A percentile compares a stretch with the other conserved stretches of the same genome.
Evolutionary conservation across 1,140 invertebrate genomes (phyloP).

Genomic region (Potamilus streckersoni): DNA sequence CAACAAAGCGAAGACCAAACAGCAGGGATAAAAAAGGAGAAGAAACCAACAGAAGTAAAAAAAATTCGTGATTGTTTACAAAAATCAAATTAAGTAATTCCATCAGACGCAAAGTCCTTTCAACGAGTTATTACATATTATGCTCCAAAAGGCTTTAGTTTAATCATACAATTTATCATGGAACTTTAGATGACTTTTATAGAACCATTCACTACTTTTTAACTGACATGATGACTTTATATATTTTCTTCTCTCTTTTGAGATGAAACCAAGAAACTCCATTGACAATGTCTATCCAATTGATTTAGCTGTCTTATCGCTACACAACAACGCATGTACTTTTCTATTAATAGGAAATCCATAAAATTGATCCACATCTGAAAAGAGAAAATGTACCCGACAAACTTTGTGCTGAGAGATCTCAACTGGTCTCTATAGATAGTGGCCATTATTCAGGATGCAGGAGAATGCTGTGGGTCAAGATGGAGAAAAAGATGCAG

Average conservation of each 20-base stretch:
- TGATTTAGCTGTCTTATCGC: background rate
- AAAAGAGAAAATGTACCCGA: constrained; percentile 16
- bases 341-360: background rate
- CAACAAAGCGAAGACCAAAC: background rate
- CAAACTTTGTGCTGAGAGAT: constrained; percentile 21
- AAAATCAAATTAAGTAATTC: too few relatives aligned
- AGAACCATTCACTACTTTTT: too few relatives aligned
- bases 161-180: too few relatives aligned
- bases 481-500: background rate
- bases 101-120: too few relatives aligned
- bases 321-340: background rate
- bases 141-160: too few relatives aligned
- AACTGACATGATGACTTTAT: too few relatives aligned
- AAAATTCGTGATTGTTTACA: too few relatives aligned
- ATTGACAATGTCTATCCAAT: background rate
- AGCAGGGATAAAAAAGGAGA: background rate
- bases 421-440: constrained; percentile 13
- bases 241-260: too few relatives aligned
- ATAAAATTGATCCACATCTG: background rate
- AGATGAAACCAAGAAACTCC: background rate
- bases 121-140: too few relatives aligned
- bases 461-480: background rate
- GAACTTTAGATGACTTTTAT: too few relatives aligned
- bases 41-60: background rate
- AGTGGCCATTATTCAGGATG: background rate